Base-by-base conservation (phyloP, 2,888 invertebrate species). In the Gonocerus acuteangulatus region DNA sequence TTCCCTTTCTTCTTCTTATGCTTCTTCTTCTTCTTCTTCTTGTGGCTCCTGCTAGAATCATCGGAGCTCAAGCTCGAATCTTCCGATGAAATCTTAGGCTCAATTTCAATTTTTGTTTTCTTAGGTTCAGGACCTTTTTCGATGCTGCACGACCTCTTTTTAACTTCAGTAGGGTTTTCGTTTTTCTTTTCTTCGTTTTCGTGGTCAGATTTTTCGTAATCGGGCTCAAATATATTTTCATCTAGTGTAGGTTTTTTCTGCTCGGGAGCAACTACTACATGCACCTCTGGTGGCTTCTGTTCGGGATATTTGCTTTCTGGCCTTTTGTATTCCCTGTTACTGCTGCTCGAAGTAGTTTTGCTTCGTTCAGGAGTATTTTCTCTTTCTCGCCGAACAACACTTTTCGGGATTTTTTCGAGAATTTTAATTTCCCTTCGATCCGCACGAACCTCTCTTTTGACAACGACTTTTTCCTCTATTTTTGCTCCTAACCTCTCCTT, bases 401-500 rank as follows among this genome's bases (percentile, higher is more conserved):
- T 61, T 44, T 57, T 61, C 7, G 57, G 56, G n/a, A 57, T 32
- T 47, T 65, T 62, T 11, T 56, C 62, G 9, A 27, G 27, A 15
- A 61, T 47, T 57, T 65, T 64, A 18, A 64, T 56, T 18, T 64
- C 64, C 11, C 64, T 47, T 19, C 58, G 48, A 6, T 58, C 58
- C 1, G 48, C 44, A 21, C 63, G 34, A 4, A 62, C 54, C 34
- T 65, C 62, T 15, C 42, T 56, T 34, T 62, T 62, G 13, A 62
- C 51, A 16, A 62, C 51, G 39, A 59, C 67, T 39, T 80, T 75
- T 62, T 84, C 82, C 63, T 86, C 85, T 0, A 88, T 79, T 75
- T 87, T 86, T 1, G 86, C 85, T 0, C 89, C 90, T 2, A 90
- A 76, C 47, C 90, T 79, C 66, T 89, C 89, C 73, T 89, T 89